Evolutionary conservation across 2,797 vertebrate genomes (phyloP), one percentile per base, ranked within the genome.

Genomic region (Enteromius radiatus): DNA sequence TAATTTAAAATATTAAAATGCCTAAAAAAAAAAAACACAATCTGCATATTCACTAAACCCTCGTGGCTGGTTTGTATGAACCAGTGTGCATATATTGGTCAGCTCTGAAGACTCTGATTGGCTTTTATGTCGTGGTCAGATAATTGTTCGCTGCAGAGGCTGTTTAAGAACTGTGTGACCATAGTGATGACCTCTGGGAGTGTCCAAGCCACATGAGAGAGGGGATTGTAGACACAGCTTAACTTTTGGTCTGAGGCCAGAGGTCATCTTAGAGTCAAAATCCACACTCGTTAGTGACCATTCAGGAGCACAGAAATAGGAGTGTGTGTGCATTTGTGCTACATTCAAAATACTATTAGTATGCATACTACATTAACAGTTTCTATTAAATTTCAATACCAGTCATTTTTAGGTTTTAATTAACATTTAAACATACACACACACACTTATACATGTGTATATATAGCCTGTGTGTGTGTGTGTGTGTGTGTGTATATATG

Each of bases 231-330:
- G 93, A 91, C 87, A 89, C 45, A 92, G 96, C 96, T 98, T 99
- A 98, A 98, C 96, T 97, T 95, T 89, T 96, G 96, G 94, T 95
- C 96, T 80, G 38, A 67, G 91, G 93, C 88, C 94, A 93, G 80
- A 92, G 96, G 95, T 95, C 91, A 91, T 26, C 85, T 88, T 70
- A 86, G 84, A 96, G 93, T 96, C 91, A 95, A 92, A 86, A 80
- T 47, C 41, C 74, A 69, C 74, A 68, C 89, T 90, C 89, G 77
- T 86, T 86, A 88, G 85, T 89, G 90, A 89, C 90, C 90, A 84
- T 61, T 78, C 41, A n/a, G 76, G 61, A 59, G 83, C 84, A 78
- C 61, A 41, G 52, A 1, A 54, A 21, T 11, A 79, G 85, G 85
- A 87, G 90, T 43, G 31, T 52, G 38, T 71, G 12, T 36, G 54